Conservation (phyloP, 64 coral and sea anemone genomes). For the Actinia tenebrosa region DNA sequence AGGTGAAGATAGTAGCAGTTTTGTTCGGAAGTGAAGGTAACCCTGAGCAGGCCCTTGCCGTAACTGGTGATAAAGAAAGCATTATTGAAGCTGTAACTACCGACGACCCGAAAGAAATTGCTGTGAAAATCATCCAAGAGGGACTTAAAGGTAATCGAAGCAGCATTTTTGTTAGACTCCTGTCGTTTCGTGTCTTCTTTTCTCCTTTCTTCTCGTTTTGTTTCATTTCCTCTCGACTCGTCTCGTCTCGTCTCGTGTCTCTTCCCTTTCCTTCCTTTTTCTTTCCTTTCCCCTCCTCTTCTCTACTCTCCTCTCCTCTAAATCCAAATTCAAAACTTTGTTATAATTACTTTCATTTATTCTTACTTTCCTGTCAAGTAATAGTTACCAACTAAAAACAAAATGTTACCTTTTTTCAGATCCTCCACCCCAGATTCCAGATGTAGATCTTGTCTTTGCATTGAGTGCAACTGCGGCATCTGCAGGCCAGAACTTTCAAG, state of each 20-base stretch:
- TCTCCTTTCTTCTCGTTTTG: no score
- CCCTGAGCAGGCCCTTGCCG: conserved; percentile 22
- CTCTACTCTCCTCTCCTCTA: neutral
- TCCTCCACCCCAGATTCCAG: conserved; percentile 34
- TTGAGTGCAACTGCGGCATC: conserved; percentile 55
- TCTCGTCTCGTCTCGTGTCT: no score
- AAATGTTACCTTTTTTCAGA: neutral
- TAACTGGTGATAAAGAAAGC: conserved; percentile 23
- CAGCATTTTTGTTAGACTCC: no score
- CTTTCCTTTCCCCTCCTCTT: neutral
- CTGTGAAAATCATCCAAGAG: conserved; percentile 45
- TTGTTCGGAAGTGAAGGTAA: conserved; percentile 25
- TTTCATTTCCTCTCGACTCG: no score
- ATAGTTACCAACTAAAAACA: no score
- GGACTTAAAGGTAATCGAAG: conserved; percentile 44
- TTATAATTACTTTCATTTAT: no score
- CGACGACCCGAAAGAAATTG: conserved; percentile 50
- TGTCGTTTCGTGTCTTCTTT: neutral
- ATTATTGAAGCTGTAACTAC: conserved; percentile 27
- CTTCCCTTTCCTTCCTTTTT: no score
- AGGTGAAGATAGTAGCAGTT: conserved; percentile 57
- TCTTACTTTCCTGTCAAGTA: no score
- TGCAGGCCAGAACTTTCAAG: conserved; percentile 55
- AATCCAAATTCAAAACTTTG: no score
- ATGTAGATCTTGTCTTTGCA: conserved; percentile 75